Conservation (phyloP, 2,888 invertebrate species). For the Cerceris ruficornis region DNA sequence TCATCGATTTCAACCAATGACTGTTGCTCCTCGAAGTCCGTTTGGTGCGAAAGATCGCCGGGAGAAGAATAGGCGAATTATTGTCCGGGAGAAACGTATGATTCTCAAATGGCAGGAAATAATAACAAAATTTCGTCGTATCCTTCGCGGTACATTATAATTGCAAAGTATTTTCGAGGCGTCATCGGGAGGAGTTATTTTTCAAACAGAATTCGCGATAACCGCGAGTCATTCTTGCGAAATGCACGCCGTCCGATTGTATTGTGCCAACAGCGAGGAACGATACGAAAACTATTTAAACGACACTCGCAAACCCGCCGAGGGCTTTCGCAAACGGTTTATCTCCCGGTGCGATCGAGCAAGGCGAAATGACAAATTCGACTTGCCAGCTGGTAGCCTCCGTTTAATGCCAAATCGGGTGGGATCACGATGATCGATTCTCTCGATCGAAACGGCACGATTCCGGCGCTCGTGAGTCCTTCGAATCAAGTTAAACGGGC, state of each 20-base stretch:
- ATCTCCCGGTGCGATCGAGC: slow-evolving; percentile 45
- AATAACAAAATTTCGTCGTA: too few species aligned
- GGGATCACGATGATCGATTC: slow-evolving; percentile 17
- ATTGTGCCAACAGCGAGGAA: slow-evolving; percentile 52
- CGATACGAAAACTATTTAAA: slow-evolving; percentile 51
- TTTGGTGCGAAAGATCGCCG: too few species aligned
- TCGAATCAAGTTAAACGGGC: slow-evolving; percentile 30
- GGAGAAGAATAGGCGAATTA: not conserved
- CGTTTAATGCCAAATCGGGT: slow-evolving; percentile 30
- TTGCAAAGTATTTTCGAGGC: not conserved
- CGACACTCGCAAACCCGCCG: slow-evolving; percentile 25
- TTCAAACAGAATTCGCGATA: slow-evolving; percentile 49
- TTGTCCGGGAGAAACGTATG: not conserved
- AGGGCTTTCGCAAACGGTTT: slow-evolving; percentile 55
- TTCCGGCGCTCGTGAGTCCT: not conserved
- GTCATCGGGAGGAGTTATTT: slow-evolving; percentile 28
- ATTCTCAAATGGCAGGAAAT: too few species aligned
- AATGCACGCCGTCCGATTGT: slow-evolving; percentile 48
- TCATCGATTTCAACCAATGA: too few species aligned
- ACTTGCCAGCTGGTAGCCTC: slow-evolving; percentile 15
- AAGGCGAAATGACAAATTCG: slow-evolving; percentile 49
- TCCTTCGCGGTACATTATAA: too few species aligned
- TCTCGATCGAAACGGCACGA: slow-evolving; percentile 21
- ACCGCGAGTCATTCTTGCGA: slow-evolving; percentile 45
- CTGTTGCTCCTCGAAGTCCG: too few species aligned